These are phyloP conservation scores for Epinephelus lanceolatus DNA, from an alignment of 2,113 vertebrate genomes.

Conservation along the genomic window DNA sequence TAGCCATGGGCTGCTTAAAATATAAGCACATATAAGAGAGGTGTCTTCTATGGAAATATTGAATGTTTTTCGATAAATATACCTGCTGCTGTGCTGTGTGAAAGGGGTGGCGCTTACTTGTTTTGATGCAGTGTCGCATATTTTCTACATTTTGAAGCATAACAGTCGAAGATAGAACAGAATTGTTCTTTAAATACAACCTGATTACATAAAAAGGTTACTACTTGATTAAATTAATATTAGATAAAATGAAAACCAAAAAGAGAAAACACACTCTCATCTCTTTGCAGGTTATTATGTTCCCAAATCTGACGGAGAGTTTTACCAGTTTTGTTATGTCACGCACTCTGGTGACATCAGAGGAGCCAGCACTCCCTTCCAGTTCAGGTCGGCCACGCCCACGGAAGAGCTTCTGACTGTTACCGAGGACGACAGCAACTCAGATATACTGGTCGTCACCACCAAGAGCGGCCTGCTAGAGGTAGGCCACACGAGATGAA, in stretches of 20 bases:
- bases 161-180: background rate
- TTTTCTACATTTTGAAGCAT: background rate
- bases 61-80: background rate
- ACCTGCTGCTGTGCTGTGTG: background rate
- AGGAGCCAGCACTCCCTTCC: conserved; percentile 98
- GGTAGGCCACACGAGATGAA: conserved; percentile 79
- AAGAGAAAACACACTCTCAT: background rate
- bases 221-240: background rate
- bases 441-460: conserved; percentile 97
- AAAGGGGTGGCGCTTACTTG: background rate
- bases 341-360: conserved; percentile 96
- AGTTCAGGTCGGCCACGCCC: conserved; percentile 93
- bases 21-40: background rate
- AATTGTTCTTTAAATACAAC: background rate
- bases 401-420: conserved; percentile 95
- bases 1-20: conserved; percentile 2
- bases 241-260: background rate
- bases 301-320: conserved; percentile 97
- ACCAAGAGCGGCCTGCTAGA: conserved; percentile 96
- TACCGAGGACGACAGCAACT: conserved; percentile 95
- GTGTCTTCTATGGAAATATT: background rate
- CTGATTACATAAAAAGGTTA: background rate
- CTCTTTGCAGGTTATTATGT: conserved; percentile 93
- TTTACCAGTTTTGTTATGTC: conserved; percentile 99
- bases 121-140: background rate